These are phyloP conservation scores for Oryzias sinensis DNA, from an alignment of 2,797 vertebrate species.

Conservation along the genomic window DNA sequence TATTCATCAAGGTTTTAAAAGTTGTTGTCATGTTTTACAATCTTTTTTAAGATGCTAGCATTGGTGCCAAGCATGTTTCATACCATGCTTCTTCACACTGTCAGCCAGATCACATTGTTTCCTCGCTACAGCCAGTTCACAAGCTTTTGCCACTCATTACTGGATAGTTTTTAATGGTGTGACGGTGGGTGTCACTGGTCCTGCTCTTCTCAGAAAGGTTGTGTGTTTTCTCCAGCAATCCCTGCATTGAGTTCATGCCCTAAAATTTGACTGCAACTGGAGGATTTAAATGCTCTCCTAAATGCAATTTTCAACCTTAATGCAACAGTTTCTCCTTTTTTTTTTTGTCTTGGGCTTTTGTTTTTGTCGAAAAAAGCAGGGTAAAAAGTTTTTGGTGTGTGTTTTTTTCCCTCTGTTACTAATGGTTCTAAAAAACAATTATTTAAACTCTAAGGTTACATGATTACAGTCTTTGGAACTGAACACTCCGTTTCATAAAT, in stretches of 20 bases:
- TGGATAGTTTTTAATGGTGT: slow-evolving; percentile 22
- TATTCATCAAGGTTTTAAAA: neutral
- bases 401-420: slow-evolving; percentile 6
- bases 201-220: slow-evolving; percentile 43
- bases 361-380: slow-evolving; percentile 4
- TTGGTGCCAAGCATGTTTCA: slow-evolving; percentile 10
- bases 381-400: slow-evolving; percentile 5
- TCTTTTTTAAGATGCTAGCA: slow-evolving; percentile 3
- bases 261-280: slow-evolving; percentile 17
- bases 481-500: too few species aligned
- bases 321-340: slow-evolving; percentile 9
- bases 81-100: slow-evolving; percentile 10
- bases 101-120: slow-evolving; percentile 37
- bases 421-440: too few species aligned
- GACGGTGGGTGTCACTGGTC: slow-evolving; percentile 32
- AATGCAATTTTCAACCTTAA: slow-evolving; percentile 33
- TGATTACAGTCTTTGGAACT: too few species aligned
- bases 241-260: slow-evolving; percentile 5
- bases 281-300: slow-evolving; percentile 14
- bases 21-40: slow-evolving; percentile 10
- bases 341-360: slow-evolving; percentile 13
- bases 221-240: slow-evolving; percentile 37
- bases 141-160: slow-evolving; percentile 27
- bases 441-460: too few species aligned
- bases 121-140: slow-evolving; percentile 36